Conservation (phyloP, 2,888 invertebrate species). For the Nymphalis polychloros region DNA sequence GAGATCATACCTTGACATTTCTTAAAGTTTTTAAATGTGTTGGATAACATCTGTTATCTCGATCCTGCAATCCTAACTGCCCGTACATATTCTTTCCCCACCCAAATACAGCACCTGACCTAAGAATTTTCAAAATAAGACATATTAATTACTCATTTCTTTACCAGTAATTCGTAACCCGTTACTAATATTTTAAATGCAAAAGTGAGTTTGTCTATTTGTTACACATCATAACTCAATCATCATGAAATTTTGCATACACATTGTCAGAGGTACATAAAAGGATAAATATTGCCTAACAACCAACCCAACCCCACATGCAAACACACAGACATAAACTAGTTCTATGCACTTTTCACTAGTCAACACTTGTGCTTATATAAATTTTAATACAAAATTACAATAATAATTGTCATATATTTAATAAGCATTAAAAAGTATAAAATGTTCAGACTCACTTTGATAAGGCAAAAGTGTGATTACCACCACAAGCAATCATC, state of each 20-base stretch:
- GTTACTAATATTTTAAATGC: background rate
- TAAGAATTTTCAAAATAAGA: slow-evolving; percentile 46
- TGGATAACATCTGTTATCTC: slow-evolving; percentile 85
- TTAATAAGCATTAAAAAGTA: background rate
- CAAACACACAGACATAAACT: too few species aligned
- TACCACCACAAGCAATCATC: slow-evolving; percentile 89
- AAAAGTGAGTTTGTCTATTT: too few species aligned
- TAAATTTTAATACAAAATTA: too few species aligned
- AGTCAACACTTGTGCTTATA: too few species aligned
- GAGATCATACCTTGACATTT: slow-evolving; percentile 81
- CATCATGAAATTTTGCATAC: too few species aligned
- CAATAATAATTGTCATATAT: too few species aligned
- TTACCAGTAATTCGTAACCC: background rate
- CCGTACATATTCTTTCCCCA: slow-evolving; percentile 94
- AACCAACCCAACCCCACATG: too few species aligned
- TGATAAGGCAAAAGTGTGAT: slow-evolving; percentile 90
- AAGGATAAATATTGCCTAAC: too few species aligned
- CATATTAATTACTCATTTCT: slow-evolving; percentile 49
- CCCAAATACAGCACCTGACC: slow-evolving; percentile 91
- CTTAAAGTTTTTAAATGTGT: slow-evolving; percentile 88
- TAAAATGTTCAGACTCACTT: slow-evolving; percentile 74
- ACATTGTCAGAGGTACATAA: too few species aligned
- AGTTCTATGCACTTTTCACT: too few species aligned
- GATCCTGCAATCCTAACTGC: slow-evolving; percentile 91
- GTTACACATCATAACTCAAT: too few species aligned